Evolutionary conservation across 2,113 vertebrate genomes (phyloP).

Genomic region (Amazona vittata): DNA sequence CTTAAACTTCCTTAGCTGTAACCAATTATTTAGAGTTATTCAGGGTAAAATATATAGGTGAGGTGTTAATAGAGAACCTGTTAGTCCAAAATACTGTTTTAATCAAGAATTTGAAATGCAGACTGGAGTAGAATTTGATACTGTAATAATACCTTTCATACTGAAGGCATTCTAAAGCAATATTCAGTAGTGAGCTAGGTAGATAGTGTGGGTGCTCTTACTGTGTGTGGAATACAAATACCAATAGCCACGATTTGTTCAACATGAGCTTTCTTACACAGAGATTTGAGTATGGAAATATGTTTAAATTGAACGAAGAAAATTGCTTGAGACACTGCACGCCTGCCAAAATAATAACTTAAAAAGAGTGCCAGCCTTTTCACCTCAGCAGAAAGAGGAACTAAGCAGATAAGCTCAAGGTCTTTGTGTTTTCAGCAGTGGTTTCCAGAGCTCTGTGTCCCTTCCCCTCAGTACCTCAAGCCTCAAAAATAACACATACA

Average conservation of each 20-base stretch:
- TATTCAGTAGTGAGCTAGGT: slow-evolving; percentile 35
- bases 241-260: slow-evolving; percentile 12
- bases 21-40: slow-evolving; percentile 23
- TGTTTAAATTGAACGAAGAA: not conserved
- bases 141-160: slow-evolving; percentile 50
- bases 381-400: not conserved
- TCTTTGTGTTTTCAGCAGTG: not conserved
- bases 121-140: slow-evolving; percentile 32
- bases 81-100: slow-evolving; percentile 36
- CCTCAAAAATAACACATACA: not conserved
- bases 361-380: not conserved
- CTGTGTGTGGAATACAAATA: slow-evolving; percentile 26
- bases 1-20: slow-evolving; percentile 16
- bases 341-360: not conserved
- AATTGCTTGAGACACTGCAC: not conserved
- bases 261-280: not conserved
- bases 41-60: slow-evolving; percentile 34
- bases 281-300: not conserved
- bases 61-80: slow-evolving; percentile 26
- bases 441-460: not conserved
- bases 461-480: not conserved
- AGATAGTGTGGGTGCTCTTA: not conserved
- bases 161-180: slow-evolving; percentile 32
- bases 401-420: not conserved
- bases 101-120: slow-evolving; percentile 50